Base-by-base conservation (phyloP, 2,113 vertebrate species). In the Pseudorectes ferrugineus region DNA sequence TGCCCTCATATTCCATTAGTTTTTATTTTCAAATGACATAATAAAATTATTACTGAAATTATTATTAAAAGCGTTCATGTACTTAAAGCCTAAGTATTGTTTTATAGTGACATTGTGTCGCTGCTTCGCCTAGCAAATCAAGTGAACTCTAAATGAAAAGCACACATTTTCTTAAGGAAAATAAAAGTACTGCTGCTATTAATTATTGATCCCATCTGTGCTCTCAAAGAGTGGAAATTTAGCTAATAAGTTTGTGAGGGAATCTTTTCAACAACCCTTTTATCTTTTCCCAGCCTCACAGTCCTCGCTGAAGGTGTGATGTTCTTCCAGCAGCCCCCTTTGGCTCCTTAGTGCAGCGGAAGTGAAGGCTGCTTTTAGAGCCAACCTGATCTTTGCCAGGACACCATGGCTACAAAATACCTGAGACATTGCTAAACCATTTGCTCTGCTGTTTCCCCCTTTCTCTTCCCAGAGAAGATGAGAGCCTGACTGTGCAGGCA, bases 41-140 rank as follows among this genome's bases (percentile, higher is more conserved):
- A 52, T 67, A 15, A 77, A 73, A 66, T 55, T 52, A 19, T 59
- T 58, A 10, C 19, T 42, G 25, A 73, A 83, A 72, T 67, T 5
- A 57, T 49, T 0, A 62, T 40, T 73, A 4, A 31, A 65, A 59
- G 12, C 49, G 3, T 52, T 57, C 14, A 16, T 22, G 14, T 40
- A 57, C 14, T 58, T 81, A 75, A 70, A 59, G 36, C 28, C 7
- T 8, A 55, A 51, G 5, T 55, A 40, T 46, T 62, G 19, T 21
- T 79, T 35, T 48, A 35, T 21, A 38, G 51, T 38, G 33, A 31
- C 28, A 43, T 31, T 51, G 24, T 22, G 28, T 26, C 5, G 5
- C n/a, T 23, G 17, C 22, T 42, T 65, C 0, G 0, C 52, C 19
- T 65, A 67, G 31, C 9, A 21, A 91, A 80, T 40, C 22, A 63